Evolutionary conservation across 2,888 invertebrate species (phyloP), one percentile per base, ranked within the genome.

Genomic region (Eupithecia exiguata): DNA sequence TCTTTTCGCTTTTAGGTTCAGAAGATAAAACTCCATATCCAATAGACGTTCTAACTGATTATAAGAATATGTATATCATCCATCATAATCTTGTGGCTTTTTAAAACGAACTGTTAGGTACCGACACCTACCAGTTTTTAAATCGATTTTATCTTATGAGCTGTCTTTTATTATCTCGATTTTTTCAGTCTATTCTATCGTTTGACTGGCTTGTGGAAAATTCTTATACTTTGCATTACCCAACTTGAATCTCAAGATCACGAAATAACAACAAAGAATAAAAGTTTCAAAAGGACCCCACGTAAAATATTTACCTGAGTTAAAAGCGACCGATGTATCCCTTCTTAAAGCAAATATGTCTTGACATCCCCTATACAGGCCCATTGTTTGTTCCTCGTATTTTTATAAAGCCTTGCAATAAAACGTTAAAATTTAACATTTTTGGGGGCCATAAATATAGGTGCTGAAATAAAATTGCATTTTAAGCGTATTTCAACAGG

Each of bases 381-480:
- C 88, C 87, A 90, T 92, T 93, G 92, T 94, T 94, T 94, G 93
- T 93, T 92, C 91, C 91, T 89, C 88, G 85, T 89, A 92, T 92
- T 93, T 92, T 92, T 92, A 89, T 88, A 92, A 90, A 91, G 90
- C 91, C 88, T 83, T 83, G 91, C 92, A 93, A 93, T 94, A 94
- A 93, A 94, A 94, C 89, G 91, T 93, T 93, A 91, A 91, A 90
- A 92, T 93, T 93, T 93, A 91, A 92, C 92, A 93, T 93, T 93
- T 92, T 91, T 90, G 74, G 84, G 90, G 90, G 88, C 87, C 91
- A 93, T 93, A 93, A 93, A 93, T 93, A 93, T 91, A 90, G 89
- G 87, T 88, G 83, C 88, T 88, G 88, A 87, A 87, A 89, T 92
- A 91, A 93, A 93, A 94, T 94, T 93, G 93, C 93, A 93, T 92